Conservation (phyloP, 2,113 vertebrate genomes). For the Theristicus caerulescens region DNA sequence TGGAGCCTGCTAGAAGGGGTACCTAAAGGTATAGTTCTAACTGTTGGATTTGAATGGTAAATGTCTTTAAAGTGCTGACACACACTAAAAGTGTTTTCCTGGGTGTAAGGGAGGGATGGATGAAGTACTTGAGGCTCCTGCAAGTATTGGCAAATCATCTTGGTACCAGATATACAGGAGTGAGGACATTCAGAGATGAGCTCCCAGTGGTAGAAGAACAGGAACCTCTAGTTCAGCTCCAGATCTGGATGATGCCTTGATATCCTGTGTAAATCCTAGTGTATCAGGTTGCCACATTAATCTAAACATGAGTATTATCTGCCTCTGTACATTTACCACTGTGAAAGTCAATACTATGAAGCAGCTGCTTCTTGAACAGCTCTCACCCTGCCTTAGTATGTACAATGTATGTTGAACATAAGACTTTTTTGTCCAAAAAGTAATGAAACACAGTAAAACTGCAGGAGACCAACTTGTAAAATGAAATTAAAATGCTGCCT, state of each 20-base stretch:
- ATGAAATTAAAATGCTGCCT: slow-evolving; percentile 6
- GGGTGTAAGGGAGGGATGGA: background rate
- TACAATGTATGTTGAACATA: background rate
- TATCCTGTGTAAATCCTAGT: background rate
- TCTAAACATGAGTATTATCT: background rate
- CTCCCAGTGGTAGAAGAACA: background rate
- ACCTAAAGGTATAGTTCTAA: background rate
- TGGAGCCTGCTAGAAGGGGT: background rate
- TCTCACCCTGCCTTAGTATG: background rate
- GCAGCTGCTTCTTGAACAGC: background rate
- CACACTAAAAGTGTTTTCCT: background rate
- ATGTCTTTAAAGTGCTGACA: background rate
- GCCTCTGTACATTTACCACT: background rate
- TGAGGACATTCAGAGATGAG: background rate
- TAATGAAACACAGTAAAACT: slow-evolving; percentile 5
- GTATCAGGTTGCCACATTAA: background rate
- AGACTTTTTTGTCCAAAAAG: background rate
- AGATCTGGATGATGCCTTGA: background rate
- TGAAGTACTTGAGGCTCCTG: background rate
- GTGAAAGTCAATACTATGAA: background rate
- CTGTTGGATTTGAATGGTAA: background rate
- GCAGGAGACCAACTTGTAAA: background rate
- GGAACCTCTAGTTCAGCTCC: background rate
- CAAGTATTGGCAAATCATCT: background rate
- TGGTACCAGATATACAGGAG: background rate